Evolutionary conservation across 2,797 vertebrate genomes (phyloP), one percentile per base, ranked within the genome.

Genomic region (Pagetopsis macropterus): DNA sequence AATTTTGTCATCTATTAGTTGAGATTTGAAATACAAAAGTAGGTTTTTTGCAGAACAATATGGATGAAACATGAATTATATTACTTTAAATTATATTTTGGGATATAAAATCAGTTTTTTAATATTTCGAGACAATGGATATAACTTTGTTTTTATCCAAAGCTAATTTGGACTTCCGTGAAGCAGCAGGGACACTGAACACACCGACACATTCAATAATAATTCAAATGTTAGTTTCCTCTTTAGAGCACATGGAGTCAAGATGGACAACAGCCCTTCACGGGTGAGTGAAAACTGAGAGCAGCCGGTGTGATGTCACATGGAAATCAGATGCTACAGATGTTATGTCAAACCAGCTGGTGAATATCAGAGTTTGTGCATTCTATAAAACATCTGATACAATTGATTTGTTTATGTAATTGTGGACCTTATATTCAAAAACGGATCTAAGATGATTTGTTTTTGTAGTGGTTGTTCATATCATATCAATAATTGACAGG

Each of bases 311-410:
- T 67, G 48, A 65, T 52, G 66, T 79, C 78, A 79, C 54, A 71
- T 75, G 73, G 65, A 70, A 72, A 70, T 87, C 83, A 87, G 71
- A 87, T 73, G 68, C 54, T 2, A 57, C 72, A 70, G 68, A 72
- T 77, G 76, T 75, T 67, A 57, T 78, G 63, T 78, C 27, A 75
- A 75, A 85, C 52, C 49, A 78, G 71, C 58, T 78, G 45, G 48
- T 19, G 55, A 75, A 70, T 49, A 23, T 55, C 10, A 52, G 63
- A 62, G 55, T 8, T 4, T 31, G 31, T 49, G 15, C 10, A 3
- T 45, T 70, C 27, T 43, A 21, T 19, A 31, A 70, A 68, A 27
- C 14, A 60, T 19, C 41, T 3, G 4, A 48, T 6, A 27, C 9
- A 48, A 46, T 23, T 49, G 19, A 3, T 2, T 6, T 2, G 5